phyloP scores from a whole-genome alignment of 2,113 vertebrate genomes.

The Terrapene triunguis region DNA sequence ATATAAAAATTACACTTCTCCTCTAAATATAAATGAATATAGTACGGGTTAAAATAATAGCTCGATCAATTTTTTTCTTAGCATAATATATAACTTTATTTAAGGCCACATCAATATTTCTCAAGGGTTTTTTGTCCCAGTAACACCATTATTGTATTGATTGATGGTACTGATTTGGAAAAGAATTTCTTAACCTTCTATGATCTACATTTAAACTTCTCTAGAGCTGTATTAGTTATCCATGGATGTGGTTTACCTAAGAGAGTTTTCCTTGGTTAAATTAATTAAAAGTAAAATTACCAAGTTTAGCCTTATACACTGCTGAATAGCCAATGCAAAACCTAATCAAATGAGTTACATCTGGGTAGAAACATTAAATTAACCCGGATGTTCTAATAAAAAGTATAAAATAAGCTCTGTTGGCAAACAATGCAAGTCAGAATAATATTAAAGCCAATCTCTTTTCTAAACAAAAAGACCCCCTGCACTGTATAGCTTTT shows the following conservation, averaged over 20 bases:
- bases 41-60: slow-evolving; percentile 69
- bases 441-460: slow-evolving; percentile 88
- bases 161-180: slow-evolving; percentile 62
- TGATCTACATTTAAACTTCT: slow-evolving; percentile 67
- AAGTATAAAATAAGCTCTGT: slow-evolving; percentile 84
- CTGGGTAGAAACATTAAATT: slow-evolving; percentile 78
- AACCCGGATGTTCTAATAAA: slow-evolving; percentile 81
- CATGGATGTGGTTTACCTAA: slow-evolving; percentile 55
- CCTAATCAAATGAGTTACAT: slow-evolving; percentile 78
- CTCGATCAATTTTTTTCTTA: slow-evolving; percentile 53
- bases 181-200: slow-evolving; percentile 67
- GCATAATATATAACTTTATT: slow-evolving; percentile 63
- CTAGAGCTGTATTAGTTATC: slow-evolving; percentile 59
- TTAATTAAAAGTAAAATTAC: slow-evolving; percentile 74
- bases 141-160: slow-evolving; percentile 45
- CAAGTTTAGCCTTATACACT: slow-evolving; percentile 77
- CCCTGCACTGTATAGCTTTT: slow-evolving; percentile 87
- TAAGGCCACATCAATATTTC: slow-evolving; percentile 83
- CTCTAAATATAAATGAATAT: slow-evolving; percentile 75
- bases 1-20: slow-evolving; percentile 76
- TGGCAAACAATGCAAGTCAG: slow-evolving; percentile 84
- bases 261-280: slow-evolving; percentile 67
- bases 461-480: slow-evolving; percentile 89
- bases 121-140: slow-evolving; percentile 53
- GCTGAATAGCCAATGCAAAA: slow-evolving; percentile 76